phyloP scores from a whole-genome alignment of 2,113 vertebrate species.

The Calyptommatus sinebrachiatus region DNA sequence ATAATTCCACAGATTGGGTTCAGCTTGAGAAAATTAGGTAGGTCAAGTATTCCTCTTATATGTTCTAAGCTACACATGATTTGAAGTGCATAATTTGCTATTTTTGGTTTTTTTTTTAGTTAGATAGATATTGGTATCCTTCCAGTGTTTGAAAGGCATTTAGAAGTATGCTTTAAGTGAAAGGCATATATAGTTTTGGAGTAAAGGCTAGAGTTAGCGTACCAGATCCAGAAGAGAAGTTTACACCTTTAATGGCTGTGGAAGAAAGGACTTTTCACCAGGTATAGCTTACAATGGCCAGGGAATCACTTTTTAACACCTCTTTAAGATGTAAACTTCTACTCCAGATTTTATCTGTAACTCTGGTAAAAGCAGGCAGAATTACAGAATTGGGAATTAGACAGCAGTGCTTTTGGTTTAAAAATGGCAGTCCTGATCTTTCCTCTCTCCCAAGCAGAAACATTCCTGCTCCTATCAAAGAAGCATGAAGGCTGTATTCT shows the following conservation, averaged over 20 bases:
- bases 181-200: neutral
- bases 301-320: no score
- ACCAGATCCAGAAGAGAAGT: no score
- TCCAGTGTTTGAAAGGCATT: neutral
- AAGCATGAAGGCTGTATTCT: no score
- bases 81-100: neutral
- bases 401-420: neutral
- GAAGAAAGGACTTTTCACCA: no score
- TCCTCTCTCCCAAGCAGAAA: no score
- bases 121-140: neutral
- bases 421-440: no score
- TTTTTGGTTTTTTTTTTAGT: neutral
- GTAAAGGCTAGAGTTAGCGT: neutral
- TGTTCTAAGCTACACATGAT: constrained; percentile 21
- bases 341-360: no score
- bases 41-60: constrained; percentile 50
- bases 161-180: accelerated
- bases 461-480: no score
- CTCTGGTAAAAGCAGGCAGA: neutral
- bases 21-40: constrained; percentile 94
- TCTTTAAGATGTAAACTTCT: no score
- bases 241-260: no score
- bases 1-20: constrained; percentile 87
- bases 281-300: no score
- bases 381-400: neutral